Evolutionary conservation across 2,888 invertebrate genomes (phyloP).

Genomic region (Morpho achilles): DNA sequence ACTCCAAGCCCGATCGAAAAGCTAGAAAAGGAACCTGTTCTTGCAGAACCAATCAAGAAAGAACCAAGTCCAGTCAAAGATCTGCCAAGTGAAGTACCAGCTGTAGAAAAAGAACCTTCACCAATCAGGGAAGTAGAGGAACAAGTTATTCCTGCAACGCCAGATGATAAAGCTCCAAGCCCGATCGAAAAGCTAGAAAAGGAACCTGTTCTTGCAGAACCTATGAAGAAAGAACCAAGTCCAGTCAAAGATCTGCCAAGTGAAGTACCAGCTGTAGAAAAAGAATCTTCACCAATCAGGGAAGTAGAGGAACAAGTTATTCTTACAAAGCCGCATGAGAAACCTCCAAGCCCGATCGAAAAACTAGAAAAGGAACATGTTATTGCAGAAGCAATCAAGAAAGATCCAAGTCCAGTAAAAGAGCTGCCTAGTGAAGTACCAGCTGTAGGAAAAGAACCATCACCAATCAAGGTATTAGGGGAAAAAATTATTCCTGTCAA

Average conservation of each 20-base stretch:
- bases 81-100: background rate
- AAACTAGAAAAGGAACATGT: background rate
- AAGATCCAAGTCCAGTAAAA: constrained; percentile 15
- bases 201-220: background rate
- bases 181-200: constrained; percentile 12
- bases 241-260: background rate
- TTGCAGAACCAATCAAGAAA: constrained; percentile 11
- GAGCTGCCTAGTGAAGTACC: background rate
- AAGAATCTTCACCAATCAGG: constrained; percentile 13
- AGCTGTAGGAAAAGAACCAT: constrained; percentile 2
- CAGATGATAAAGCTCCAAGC: constrained; percentile 2
- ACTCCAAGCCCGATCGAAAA: background rate
- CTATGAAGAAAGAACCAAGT: constrained; percentile 9
- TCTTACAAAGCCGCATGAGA: background rate
- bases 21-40: background rate
- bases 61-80: constrained; percentile 14
- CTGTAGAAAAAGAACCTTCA: background rate
- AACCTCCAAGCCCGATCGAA: background rate
- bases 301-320: background rate
- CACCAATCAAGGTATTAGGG: background rate
- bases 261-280: background rate
- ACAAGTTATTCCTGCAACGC: constrained; percentile 9
- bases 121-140: constrained; percentile 8
- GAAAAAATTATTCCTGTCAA: background rate
- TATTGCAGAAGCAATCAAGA: constrained; percentile 12